A percentile compares a stretch with the other conserved stretches of the same genome.
phyloP scores from a whole-genome alignment of 2,113 vertebrate species.

The Rhipidura dahli region DNA sequence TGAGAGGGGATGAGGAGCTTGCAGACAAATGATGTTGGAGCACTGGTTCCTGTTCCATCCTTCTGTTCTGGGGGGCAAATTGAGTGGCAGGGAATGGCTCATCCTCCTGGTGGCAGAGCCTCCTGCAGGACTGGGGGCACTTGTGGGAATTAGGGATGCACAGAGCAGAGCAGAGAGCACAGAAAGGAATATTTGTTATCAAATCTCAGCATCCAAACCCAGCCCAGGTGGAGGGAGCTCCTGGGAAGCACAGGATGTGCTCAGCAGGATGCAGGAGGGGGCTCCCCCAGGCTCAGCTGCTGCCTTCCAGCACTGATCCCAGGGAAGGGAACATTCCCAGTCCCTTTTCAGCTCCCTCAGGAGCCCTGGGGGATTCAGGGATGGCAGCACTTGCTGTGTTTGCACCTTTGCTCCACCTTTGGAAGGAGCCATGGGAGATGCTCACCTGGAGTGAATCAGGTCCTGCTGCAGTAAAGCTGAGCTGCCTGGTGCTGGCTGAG shows the following conservation, averaged over 20 bases:
- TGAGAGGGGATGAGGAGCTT: background rate
- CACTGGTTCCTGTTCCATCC: background rate
- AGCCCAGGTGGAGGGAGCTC: background rate
- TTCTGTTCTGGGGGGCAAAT: background rate
- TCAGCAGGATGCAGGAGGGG: background rate
- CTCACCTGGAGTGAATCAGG: background rate
- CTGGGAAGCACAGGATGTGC: background rate
- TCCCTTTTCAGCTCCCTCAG: background rate
- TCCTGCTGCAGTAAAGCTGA: background rate
- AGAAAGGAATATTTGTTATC: background rate
- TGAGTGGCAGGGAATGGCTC: background rate
- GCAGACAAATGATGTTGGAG: background rate
- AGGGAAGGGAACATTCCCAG: background rate
- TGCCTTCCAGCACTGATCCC: rapidly evolving
- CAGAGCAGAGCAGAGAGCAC: background rate
- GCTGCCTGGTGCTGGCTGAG: background rate
- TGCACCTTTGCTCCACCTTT: background rate
- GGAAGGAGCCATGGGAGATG: rapidly evolving
- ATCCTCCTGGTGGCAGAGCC: background rate
- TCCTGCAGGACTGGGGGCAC: background rate
- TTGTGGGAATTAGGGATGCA: background rate
- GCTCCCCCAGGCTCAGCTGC: background rate
- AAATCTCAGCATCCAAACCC: background rate
- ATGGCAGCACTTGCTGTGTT: background rate
- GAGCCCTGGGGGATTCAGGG: background rate